Conservation (phyloP, 2,888 invertebrate species). For the Hanleya hanleyi region DNA sequence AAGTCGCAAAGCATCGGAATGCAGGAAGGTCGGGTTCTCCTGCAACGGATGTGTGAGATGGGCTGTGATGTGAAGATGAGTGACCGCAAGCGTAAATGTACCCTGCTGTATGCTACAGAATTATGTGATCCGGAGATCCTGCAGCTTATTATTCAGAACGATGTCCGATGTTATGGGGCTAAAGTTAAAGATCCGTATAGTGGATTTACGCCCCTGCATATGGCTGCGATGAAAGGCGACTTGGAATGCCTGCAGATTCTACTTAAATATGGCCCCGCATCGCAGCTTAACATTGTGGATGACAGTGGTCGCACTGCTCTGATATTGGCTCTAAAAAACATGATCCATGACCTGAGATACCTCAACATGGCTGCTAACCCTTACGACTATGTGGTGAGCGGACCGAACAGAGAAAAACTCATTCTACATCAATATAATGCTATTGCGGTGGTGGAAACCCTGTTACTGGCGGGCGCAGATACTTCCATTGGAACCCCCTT, state of each 20-base stretch:
- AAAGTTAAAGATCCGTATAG: conserved; percentile 30
- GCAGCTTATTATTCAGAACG: conserved; percentile 32
- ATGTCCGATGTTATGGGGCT: conserved; percentile 32
- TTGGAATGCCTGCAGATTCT: conserved; percentile 43
- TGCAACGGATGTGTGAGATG: conserved; percentile 30
- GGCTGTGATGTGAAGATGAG: conserved; percentile 48
- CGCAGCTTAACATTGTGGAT: conserved; percentile 37
- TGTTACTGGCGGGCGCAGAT: conserved; percentile 42
- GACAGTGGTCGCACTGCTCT: conserved; percentile 37
- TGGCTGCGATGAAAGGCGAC: conserved; percentile 48
- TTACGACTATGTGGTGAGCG: not conserved
- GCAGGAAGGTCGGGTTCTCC: conserved; percentile 30
- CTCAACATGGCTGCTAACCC: conserved; percentile 12
- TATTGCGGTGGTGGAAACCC: conserved; percentile 43
- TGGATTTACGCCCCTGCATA: conserved; percentile 48
- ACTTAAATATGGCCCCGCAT: conserved; percentile 27
- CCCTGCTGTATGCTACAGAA: conserved; percentile 44
- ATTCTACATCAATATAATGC: conserved; percentile 40
- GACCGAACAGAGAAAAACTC: conserved; percentile 25
- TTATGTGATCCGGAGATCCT: conserved; percentile 41
- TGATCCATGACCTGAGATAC: conserved; percentile 39
- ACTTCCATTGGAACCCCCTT: conserved; percentile 17
- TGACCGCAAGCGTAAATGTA: conserved; percentile 39
- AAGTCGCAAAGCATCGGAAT: conserved; percentile 36
- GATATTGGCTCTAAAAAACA: conserved; percentile 36